phyloP scores from a whole-genome alignment of 2,113 vertebrate genomes.

The Phaethon lepturus region DNA sequence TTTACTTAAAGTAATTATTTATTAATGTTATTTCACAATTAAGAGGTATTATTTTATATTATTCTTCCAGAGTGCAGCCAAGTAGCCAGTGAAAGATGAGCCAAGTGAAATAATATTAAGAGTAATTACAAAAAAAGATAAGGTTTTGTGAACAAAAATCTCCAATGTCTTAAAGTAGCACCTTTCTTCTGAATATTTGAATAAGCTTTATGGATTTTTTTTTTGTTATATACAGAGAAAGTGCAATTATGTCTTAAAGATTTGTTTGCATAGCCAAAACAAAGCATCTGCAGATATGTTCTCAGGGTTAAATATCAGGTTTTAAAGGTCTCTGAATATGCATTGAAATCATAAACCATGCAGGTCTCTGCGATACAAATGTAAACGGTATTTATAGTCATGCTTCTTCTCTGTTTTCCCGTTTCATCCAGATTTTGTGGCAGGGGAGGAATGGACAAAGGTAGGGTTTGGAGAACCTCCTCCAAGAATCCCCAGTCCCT shows the following conservation, averaged over 20 bases:
- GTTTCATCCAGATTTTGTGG: not conserved
- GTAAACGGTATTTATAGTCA: not conserved
- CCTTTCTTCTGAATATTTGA: constrained; percentile 31
- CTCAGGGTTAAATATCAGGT: constrained; percentile 59
- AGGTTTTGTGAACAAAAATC: constrained; percentile 45
- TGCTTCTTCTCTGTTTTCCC: not conserved
- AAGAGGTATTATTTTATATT: not conserved
- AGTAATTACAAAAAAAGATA: not conserved
- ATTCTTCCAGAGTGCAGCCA: not conserved
- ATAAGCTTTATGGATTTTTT: not conserved
- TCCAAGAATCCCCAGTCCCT: not conserved
- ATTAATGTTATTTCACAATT: constrained; percentile 41
- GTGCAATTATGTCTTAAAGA: constrained; percentile 69
- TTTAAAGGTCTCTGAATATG: constrained; percentile 1
- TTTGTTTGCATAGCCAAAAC: constrained; percentile 11
- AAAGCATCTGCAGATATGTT: constrained; percentile 24
- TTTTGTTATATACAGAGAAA: constrained; percentile 44
- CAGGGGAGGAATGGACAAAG: not conserved
- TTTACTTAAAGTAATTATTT: constrained; percentile 5
- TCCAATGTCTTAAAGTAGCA: constrained; percentile 66
- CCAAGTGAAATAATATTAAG: constrained; percentile 29
- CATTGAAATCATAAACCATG: not conserved
- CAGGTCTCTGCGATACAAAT: not conserved
- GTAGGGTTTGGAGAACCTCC: not conserved
- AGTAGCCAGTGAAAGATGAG: constrained; percentile 11